phyloP scores from a whole-genome alignment of 2,888 invertebrate species.

The Tetramorium bicarinatum region DNA sequence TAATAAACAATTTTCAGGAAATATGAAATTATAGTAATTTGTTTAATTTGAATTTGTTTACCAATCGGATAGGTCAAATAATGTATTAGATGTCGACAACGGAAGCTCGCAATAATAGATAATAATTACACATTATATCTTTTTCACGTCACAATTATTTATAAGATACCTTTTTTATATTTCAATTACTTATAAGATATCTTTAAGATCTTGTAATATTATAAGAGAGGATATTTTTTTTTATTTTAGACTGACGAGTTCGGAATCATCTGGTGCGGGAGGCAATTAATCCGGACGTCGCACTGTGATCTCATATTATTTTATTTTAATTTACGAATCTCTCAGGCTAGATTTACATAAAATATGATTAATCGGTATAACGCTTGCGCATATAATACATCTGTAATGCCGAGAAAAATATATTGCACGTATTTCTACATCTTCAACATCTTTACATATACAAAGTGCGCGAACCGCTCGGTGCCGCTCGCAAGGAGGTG shows the following conservation, averaged over 20 bases:
- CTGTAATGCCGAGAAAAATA: slow-evolving; percentile 71
- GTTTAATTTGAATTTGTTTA: neutral
- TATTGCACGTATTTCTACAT: slow-evolving; percentile 71
- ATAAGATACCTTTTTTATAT: no score
- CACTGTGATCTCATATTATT: slow-evolving; percentile 56
- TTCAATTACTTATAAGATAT: no score
- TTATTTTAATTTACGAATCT: slow-evolving; percentile 73
- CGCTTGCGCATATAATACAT: slow-evolving; percentile 62
- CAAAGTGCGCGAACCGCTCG: slow-evolving; percentile 58
- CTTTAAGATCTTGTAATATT: no score
- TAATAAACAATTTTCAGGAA: neutral
- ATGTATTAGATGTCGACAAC: neutral
- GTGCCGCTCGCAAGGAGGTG: slow-evolving; percentile 42
- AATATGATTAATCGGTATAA: slow-evolving; percentile 73
- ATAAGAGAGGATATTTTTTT: neutral
- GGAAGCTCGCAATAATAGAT: neutral
- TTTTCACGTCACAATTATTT: no score
- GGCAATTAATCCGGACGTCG: slow-evolving; percentile 27
- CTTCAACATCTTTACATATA: slow-evolving; percentile 55
- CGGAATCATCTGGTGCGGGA: neutral
- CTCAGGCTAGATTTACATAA: slow-evolving; percentile 73
- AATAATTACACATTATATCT: no score
- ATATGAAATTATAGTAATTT: neutral
- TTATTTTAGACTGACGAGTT: neutral
- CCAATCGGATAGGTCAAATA: neutral